phyloP scores from a whole-genome alignment of 1,140 invertebrate genomes.

The Drosophila mauritiana region DNA sequence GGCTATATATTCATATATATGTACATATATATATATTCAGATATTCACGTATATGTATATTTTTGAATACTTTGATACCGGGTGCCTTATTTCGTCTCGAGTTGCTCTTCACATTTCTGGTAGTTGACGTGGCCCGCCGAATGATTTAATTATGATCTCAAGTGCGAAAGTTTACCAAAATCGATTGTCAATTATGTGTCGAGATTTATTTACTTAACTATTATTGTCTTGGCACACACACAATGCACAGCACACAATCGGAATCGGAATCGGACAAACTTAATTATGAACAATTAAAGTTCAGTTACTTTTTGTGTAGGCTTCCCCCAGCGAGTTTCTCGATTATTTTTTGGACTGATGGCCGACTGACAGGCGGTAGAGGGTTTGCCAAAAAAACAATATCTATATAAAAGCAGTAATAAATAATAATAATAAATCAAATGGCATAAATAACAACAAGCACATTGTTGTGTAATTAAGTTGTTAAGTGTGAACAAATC shows the following conservation, averaged over 20 bases:
- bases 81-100: conserved; percentile 37
- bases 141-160: conserved; percentile 69
- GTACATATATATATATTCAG: not conserved
- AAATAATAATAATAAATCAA: conserved; percentile 43
- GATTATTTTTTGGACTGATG: conserved; percentile 48
- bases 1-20: not conserved
- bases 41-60: not conserved
- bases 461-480: conserved; percentile 76
- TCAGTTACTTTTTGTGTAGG: conserved; percentile 66
- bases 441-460: conserved; percentile 37
- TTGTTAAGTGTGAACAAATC: conserved; percentile 73
- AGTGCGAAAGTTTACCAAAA: conserved; percentile 72
- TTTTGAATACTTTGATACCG: conserved; percentile 28
- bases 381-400: conserved; percentile 49
- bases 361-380: conserved; percentile 15
- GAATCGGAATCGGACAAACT: conserved; percentile 68
- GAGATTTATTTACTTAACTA: conserved; percentile 68
- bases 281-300: conserved; percentile 81
- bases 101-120: conserved; percentile 38
- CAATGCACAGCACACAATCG: conserved; percentile 31
- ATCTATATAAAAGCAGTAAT: conserved; percentile 11
- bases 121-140: conserved; percentile 51
- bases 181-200: conserved; percentile 72
- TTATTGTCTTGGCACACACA: conserved; percentile 48
- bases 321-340: conserved; percentile 23